Percentiles rank a stretch among this genome's conserved stretches.
phyloP scores from a whole-genome alignment of 1,140 invertebrate species.

The Gonioctena quinquepunctata region DNA sequence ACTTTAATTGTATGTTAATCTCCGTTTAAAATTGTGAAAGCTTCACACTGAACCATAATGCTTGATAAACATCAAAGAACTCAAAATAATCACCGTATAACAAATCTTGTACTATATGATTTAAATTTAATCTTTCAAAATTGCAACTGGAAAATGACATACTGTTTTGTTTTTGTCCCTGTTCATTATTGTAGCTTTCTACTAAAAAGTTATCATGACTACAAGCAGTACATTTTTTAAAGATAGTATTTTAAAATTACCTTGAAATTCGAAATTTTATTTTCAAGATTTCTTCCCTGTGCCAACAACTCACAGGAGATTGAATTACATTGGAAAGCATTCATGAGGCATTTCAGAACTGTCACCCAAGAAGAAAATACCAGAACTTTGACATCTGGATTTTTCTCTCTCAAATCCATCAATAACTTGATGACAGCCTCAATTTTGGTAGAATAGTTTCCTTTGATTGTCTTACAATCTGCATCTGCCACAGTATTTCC shows the following conservation, averaged over 20 bases:
- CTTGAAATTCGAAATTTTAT: slow-evolving; percentile 62
- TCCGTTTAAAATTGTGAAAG: too few relatives aligned
- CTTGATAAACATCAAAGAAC: too few relatives aligned
- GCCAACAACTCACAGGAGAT: slow-evolving; percentile 53
- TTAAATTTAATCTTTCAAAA: too few relatives aligned
- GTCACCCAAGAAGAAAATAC: slow-evolving; percentile 75
- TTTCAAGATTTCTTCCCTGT: slow-evolving; percentile 42
- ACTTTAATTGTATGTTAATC: too few relatives aligned
- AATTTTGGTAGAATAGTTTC: slow-evolving; percentile 75
- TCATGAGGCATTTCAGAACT: slow-evolving; percentile 65
- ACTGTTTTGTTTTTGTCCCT: too few relatives aligned
- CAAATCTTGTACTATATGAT: too few relatives aligned
- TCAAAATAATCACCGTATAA: too few relatives aligned
- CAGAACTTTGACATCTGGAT: slow-evolving; percentile 68
- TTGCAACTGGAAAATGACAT: too few relatives aligned
- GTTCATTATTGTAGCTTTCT: too few relatives aligned
- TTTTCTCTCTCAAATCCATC: slow-evolving; percentile 60
- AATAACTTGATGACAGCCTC: slow-evolving; percentile 67
- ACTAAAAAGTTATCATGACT: background rate
- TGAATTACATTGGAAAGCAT: slow-evolving; percentile 65
- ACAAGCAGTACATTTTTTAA: too few relatives aligned
- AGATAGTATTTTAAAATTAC: too few relatives aligned
- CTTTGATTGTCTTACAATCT: slow-evolving; percentile 54
- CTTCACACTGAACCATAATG: too few relatives aligned
- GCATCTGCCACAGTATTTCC: slow-evolving; percentile 30